Base-by-base conservation (phyloP, 2,113 vertebrate species). In the Syngnathus floridae region DNA sequence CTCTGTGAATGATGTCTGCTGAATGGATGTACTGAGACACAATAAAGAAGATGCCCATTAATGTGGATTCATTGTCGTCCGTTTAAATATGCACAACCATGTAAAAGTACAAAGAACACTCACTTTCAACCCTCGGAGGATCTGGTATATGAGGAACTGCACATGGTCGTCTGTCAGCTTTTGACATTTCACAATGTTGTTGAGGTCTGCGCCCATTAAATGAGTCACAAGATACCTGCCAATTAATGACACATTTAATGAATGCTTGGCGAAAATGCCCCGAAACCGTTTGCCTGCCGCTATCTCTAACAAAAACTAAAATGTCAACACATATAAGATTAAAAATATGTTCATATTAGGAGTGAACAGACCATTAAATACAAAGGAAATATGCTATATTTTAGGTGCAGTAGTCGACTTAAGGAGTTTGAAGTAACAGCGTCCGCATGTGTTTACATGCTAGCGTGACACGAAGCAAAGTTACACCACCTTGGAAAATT, bases 141-240 rank as follows among this genome's bases (percentile, higher is more conserved):
- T 99, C 75, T 99, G 97, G 83, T 99, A 99, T 85, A 99, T 99
- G 69, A 99, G 94, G 75, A 99, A 99, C 87, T 98, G 97, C 74
- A 99, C 97, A 0, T 99, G 97, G 88, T 99, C 97, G 67, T 99
- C 97, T 0, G 96, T 98, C 69, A 99, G 94, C 75, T 97, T 98
- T 90, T 99, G 97, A 88, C 96, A 98, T 87, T 99, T 99, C 64
- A 99, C 97, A 61, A 99, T 98, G 86, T 98, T 99, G 89, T 99
- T 99, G 72, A 99, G 91, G 88, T 98, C 97, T 60, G 97, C 97
- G 58, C 97, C 97, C 97, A 99, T 99, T 48, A 99, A 91, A 79
- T 98, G 95, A 72, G 95, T 99, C 86, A 98, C 97, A 69, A 99
- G 86, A 82, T 99, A 99, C 81, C 97, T 99, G 84, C 21, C 55